Base-by-base conservation (phyloP, 2,113 vertebrate species). In the Drymodes brunneopygia region DNA sequence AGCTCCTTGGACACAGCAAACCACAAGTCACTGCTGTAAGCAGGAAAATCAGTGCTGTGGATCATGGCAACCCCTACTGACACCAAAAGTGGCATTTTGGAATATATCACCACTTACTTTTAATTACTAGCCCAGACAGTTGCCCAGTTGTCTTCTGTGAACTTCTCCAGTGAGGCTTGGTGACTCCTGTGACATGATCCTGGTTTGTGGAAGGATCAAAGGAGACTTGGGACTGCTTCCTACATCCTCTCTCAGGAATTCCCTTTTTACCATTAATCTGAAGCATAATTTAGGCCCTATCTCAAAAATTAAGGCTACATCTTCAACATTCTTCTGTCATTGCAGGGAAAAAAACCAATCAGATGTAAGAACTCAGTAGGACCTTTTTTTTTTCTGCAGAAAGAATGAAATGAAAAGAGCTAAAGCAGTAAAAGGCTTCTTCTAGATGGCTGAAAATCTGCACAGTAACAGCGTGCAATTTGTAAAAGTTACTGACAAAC, bases 1-100 rank as follows among this genome's bases (percentile, higher is more conserved):
- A 36, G 27, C 15, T 36, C 10, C 50, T 54, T 10, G 25, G 40
- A 25, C 77, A 56, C 27, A 54, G 33, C 25, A 31, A 33, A 12
- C 7, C 33, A 45, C 27, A 35, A 36, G 16, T 12, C 33, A 9
- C 50, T 1, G 1, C 60, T 1, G 1, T 18, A 23, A 44, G 15
- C 38, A 56, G 27, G 21, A 66, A 56, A 36, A 36, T 56, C 50
- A 15, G 40, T 16, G 50, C 16, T 54, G 33, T 36, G 33, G 33
- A 21, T 35, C 5, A 17, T 31, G 33, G 40, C 40, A 54, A 8
- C 15, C 20, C 20, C 27, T 25, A 40, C 15, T 56, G 50, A 36
- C 27, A 31, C 16, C 12, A 12, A 2, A 66, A 36, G 16, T 66
- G 27, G 10, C 33, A 10, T 25, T 80, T 45, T 18, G 15, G 33